phyloP scores from a whole-genome alignment of 2,113 vertebrate genomes.

The Promerops cafer region DNA sequence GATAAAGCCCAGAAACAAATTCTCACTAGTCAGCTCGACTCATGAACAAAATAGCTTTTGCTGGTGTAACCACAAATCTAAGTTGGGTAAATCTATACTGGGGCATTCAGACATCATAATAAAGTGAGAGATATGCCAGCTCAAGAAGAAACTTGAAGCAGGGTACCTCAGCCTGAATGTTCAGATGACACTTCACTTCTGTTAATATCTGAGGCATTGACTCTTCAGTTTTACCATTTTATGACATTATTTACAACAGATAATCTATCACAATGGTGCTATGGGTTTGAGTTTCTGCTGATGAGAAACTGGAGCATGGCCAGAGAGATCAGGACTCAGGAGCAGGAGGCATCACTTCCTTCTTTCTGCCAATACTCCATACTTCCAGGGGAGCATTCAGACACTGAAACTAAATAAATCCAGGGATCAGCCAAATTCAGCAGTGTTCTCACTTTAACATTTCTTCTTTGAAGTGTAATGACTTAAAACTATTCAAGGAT shows the following conservation, averaged over 20 bases:
- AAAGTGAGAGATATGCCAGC: background rate
- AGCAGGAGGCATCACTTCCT: accelerated
- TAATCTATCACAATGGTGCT: background rate
- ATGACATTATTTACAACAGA: background rate
- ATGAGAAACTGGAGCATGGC: background rate
- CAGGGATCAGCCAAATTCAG: background rate
- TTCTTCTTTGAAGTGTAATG: background rate
- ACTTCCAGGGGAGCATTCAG: background rate
- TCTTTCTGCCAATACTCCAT: accelerated
- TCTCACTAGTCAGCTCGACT: background rate
- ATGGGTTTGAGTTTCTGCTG: background rate
- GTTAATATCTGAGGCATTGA: background rate
- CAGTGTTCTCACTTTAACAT: accelerated
- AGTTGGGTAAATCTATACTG: background rate
- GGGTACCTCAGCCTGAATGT: background rate
- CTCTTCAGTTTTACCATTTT: background rate
- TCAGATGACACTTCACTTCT: background rate
- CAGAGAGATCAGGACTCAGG: background rate
- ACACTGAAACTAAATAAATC: background rate
- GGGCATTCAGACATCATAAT: background rate
- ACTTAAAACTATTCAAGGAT: background rate
- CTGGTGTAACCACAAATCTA: background rate
- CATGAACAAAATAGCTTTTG: background rate
- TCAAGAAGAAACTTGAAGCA: background rate
- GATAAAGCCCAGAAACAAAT: background rate